A percentile compares a stretch with the other conserved stretches of the same genome.
Evolutionary conservation across 1,140 invertebrate genomes (phyloP).

Genomic region (Brachionus rotundiformis): DNA sequence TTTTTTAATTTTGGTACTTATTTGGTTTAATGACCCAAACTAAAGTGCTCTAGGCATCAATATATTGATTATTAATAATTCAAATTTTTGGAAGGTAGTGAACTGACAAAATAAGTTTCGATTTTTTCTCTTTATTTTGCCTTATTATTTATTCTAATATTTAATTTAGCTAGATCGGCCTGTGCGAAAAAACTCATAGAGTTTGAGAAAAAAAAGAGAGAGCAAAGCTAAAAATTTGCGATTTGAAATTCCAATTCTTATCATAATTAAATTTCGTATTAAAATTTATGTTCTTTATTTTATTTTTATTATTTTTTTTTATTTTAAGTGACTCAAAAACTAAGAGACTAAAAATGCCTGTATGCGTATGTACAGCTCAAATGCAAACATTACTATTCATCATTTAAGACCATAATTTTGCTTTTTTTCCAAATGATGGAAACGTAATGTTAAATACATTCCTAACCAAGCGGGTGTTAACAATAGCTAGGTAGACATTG

Average conservation of each 20-base stretch:
- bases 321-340: conserved; percentile 5
- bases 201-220: not conserved
- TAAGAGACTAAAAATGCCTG: conserved; percentile 25
- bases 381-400: not conserved
- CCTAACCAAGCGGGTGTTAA: not conserved
- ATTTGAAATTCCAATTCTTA: conserved; percentile 12
- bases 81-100: no score
- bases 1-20: no score
- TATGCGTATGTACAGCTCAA: not conserved
- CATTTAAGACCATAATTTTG: not conserved
- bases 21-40: no score
- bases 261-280: conserved; percentile 49
- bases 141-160: not conserved
- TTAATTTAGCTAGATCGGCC: not conserved
- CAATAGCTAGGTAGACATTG: not conserved
- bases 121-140: no score
- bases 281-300: no score
- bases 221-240: not conserved
- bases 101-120: no score
- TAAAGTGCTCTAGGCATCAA: no score
- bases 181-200: not conserved
- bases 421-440: not conserved
- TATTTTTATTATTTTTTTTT: not conserved
- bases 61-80: no score
- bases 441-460: not conserved